Base-by-base conservation (phyloP, 2,113 vertebrate species). In the Sebastes schlegelii region DNA sequence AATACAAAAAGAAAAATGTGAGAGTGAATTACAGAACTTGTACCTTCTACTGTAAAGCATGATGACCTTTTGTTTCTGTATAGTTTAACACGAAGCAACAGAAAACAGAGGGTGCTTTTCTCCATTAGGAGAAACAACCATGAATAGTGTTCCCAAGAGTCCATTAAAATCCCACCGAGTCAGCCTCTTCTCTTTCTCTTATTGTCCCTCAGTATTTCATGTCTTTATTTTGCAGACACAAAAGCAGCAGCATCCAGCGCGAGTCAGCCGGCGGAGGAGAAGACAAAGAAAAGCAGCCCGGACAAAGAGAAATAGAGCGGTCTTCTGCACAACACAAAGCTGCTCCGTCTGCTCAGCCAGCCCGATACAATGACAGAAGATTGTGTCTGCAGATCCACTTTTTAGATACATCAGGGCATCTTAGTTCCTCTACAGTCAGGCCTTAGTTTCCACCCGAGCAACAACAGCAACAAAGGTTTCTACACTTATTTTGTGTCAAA, bases 241-340 rank as follows among this genome's bases (percentile, higher is more conserved):
- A 91, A 85, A 85, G 88, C 77, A 54, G 90, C 86, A 69, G 85
- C 74, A 51, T 74, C 81, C 81, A 77, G 72, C 12, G 62, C 19
- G 9, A 87, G 77, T 87, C 92, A 91, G 54, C 62, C 60, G 1
- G 75, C 80, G 43, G 90, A 86, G 63, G 89, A 93, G 67, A 87
- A 91, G 79, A 86, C 73, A 68, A 91, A 93, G 91, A 91, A 89
- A 68, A 58, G 77, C 85, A 81, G 57, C 78, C 80, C 74, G 78
- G 78, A 92, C 68, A 92, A 86, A 70, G 77, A 88, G 63, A 92
- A 93, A 65, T 94, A 92, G 71, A 87, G 58, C 40, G 5, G 13
- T 69, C 40, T 16, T 75, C 60, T 84, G 79, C 23, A 61, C 60
- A 78, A 80, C 77, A 63, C 64, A 61, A 78, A 7, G 86, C 87